Evolutionary conservation across 2,113 vertebrate species (phyloP).

Genomic region (Podilymbus podiceps): DNA sequence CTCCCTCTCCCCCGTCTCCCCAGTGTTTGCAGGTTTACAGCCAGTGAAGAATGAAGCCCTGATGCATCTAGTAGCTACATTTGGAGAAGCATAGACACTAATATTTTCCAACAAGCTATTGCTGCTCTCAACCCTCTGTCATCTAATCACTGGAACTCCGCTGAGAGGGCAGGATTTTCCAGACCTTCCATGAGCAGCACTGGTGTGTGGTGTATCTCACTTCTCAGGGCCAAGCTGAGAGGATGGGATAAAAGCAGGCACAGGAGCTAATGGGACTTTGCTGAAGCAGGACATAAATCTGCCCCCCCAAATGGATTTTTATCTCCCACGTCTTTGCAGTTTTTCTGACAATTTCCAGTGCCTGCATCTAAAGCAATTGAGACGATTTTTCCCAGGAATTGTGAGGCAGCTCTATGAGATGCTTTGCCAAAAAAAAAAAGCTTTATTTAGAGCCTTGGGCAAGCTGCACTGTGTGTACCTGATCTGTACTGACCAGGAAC

Average conservation of each 20-base stretch:
- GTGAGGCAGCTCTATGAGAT: not conserved
- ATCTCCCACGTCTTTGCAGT: not conserved
- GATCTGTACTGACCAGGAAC: not conserved
- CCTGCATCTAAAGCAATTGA: not conserved
- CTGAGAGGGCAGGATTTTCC: not conserved
- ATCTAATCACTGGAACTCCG: rapidly evolving
- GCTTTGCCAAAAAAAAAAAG: not conserved
- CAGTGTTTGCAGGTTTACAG: not conserved
- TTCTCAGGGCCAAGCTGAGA: not conserved
- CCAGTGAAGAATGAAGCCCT: not conserved
- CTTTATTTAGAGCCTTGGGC: not conserved
- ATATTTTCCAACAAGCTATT: not conserved
- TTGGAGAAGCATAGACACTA: not conserved
- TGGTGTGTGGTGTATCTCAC: not conserved
- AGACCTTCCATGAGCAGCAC: not conserved
- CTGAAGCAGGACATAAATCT: not conserved
- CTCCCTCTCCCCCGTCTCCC: not conserved
- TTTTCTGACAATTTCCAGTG: slow-evolving; percentile 17
- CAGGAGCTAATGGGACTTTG: not conserved
- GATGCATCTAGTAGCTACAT: not conserved
- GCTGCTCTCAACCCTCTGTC: not conserved
- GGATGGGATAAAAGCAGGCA: not conserved
- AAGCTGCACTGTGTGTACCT: not conserved
- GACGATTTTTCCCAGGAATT: not conserved
- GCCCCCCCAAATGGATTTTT: not conserved